These are phyloP conservation scores for Oxygymnocypris stewartii DNA, from an alignment of 2,113 vertebrate genomes.

Conservation along the genomic window DNA sequence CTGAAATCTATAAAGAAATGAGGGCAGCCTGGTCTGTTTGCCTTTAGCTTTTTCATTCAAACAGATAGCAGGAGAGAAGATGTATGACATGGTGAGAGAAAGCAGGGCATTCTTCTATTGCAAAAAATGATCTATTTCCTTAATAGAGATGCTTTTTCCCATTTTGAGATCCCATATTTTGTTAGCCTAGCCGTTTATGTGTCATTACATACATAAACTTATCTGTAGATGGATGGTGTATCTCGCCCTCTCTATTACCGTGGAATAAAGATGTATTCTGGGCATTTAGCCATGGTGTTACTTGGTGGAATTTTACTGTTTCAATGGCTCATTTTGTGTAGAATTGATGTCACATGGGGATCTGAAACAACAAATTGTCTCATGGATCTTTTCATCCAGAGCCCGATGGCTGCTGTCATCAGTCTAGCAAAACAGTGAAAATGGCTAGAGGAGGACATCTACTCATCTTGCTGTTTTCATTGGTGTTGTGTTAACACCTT, in stretches of 20 bases:
- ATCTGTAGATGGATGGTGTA: background rate
- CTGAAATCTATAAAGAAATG: background rate
- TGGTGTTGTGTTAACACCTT: background rate
- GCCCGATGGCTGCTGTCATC: slow-evolving; percentile 9
- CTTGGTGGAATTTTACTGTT: slow-evolving; percentile 17
- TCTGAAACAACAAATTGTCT: slow-evolving; percentile 9
- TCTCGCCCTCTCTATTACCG: background rate
- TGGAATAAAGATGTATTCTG: slow-evolving; percentile 24
- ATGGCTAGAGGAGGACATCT: background rate
- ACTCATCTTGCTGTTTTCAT: background rate
- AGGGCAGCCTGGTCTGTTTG: background rate
- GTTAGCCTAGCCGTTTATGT: background rate
- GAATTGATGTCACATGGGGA: slow-evolving; percentile 40
- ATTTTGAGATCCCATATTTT: slow-evolving; percentile 21
- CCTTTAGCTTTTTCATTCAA: background rate
- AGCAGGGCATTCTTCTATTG: background rate
- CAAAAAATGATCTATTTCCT: slow-evolving; percentile 4
- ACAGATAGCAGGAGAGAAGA: slow-evolving; percentile 12
- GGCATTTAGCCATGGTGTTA: slow-evolving; percentile 30
- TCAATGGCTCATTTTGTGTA: slow-evolving; percentile 34
- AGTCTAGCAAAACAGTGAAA: background rate
- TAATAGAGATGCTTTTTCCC: background rate
- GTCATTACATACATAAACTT: background rate
- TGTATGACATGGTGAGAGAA: slow-evolving; percentile 1
- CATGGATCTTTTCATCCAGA: slow-evolving; percentile 36